These are phyloP conservation scores for Coleophora flavipennella DNA, from an alignment of 2,888 invertebrate genomes.

Conservation along the genomic window DNA sequence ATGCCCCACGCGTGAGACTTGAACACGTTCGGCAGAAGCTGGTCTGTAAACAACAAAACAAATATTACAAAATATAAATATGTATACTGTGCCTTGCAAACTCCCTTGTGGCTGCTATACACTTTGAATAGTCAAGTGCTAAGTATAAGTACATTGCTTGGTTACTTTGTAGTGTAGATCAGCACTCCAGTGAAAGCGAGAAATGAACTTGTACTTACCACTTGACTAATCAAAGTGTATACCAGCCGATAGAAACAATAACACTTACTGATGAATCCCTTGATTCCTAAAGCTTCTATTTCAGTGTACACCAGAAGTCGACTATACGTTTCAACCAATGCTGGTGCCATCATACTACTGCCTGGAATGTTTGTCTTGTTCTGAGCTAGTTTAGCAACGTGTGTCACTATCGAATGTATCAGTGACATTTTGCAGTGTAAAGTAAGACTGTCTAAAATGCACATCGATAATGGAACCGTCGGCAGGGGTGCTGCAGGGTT, in stretches of 20 bases:
- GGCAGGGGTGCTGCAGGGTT: conserved; percentile 75
- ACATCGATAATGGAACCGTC: conserved; percentile 92
- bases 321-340: conserved; percentile 95
- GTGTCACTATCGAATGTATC: conserved; percentile 85
- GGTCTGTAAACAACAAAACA: conserved; percentile 67
- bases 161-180: no score
- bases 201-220: no score
- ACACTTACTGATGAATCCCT: conserved; percentile 91
- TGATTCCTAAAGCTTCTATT: conserved; percentile 96
- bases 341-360: conserved; percentile 81
- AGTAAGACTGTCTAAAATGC: conserved; percentile 92
- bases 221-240: no score
- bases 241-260: neutral
- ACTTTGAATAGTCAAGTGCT: no score
- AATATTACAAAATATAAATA: neutral
- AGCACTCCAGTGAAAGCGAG: no score
- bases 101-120: no score
- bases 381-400: conserved; percentile 92
- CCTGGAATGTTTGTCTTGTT: conserved; percentile 85
- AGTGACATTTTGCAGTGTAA: conserved; percentile 96
- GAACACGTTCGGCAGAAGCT: conserved; percentile 91
- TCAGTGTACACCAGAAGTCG: conserved; percentile 94
- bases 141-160: no score
- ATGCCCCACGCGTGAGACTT: conserved; percentile 96
- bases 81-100: no score